Percentiles rank a stretch among this genome's conserved stretches.
Conservation (phyloP, 2,113 vertebrate species). For the Paraplagusia blochii region DNA sequence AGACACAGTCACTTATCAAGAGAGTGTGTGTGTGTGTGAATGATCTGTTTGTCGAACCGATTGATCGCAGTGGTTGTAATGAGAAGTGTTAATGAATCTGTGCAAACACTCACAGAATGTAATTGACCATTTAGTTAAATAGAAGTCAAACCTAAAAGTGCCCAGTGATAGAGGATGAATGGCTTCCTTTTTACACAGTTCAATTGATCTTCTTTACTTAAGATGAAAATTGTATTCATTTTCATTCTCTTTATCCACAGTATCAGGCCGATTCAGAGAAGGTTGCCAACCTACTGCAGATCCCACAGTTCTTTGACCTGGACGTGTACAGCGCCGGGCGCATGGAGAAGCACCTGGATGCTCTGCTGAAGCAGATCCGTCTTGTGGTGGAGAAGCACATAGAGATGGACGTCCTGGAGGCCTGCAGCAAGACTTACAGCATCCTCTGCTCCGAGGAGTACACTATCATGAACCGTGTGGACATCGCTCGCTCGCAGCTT, state of each 20-base stretch:
- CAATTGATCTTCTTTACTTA: neutral
- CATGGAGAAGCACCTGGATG: constrained; percentile 99
- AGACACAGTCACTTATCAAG: constrained; percentile 12
- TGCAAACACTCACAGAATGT: constrained; percentile 8
- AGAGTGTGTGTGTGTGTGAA: constrained; percentile 11
- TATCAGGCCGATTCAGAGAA: constrained; percentile 97
- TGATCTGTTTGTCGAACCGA: constrained; percentile 28
- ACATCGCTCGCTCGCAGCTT: constrained; percentile 96
- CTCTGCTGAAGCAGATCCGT: constrained; percentile 94
- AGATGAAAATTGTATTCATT: neutral
- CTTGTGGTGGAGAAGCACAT: constrained; percentile 98
- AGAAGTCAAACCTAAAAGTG: neutral
- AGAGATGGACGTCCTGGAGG: constrained; percentile 93
- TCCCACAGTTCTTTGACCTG: constrained; percentile 96
- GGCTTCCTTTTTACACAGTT: neutral
- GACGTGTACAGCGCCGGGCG: constrained; percentile 97
- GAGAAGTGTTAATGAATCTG: constrained; percentile 18
- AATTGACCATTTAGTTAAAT: neutral
- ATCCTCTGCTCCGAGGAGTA: constrained; percentile 98
- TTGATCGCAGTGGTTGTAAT: constrained; percentile 1
- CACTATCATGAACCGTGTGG: constrained; percentile 98
- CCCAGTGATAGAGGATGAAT: constrained; percentile 1
- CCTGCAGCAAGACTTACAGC: constrained; percentile 98
- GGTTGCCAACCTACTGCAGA: constrained; percentile 96
- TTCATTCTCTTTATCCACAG: constrained; percentile 62